Evolutionary conservation across 2,797 vertebrate species (phyloP).

Genomic region (Forpus xanthops): DNA sequence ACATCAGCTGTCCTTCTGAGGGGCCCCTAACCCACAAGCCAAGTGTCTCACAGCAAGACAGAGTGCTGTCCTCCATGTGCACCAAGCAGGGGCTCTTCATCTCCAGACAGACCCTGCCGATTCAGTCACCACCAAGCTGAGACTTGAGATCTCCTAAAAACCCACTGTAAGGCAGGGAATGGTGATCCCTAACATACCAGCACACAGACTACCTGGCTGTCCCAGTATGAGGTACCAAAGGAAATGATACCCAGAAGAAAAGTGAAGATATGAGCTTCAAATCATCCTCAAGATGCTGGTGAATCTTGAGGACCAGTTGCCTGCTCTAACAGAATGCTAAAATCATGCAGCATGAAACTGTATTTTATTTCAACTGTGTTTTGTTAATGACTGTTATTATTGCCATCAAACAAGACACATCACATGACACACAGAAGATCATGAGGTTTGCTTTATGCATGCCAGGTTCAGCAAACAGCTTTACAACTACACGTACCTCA

Average conservation of each 20-base stretch:
- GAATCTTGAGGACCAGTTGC: not conserved
- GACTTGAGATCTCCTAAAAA: not conserved
- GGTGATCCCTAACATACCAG: fast-evolving
- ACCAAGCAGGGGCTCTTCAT: not conserved
- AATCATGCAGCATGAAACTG: not conserved
- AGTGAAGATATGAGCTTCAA: not conserved
- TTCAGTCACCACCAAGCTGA: not conserved
- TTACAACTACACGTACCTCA: not conserved
- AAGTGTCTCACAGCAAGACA: fast-evolving
- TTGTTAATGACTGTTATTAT: fast-evolving
- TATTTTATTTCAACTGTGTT: not conserved
- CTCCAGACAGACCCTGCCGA: not conserved
- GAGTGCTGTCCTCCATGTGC: fast-evolving
- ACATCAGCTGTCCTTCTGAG: not conserved
- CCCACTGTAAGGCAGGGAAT: not conserved
- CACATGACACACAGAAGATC: not conserved
- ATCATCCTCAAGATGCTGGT: fast-evolving
- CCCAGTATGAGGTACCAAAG: fast-evolving
- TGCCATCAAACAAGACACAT: not conserved
- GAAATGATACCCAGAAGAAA: not conserved
- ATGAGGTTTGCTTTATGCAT: not conserved
- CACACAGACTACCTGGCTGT: fast-evolving
- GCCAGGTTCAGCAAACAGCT: not conserved
- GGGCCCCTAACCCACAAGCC: not conserved
- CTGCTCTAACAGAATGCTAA: not conserved